A percentile compares a stretch with the other conserved stretches of the same genome.
Conservation (phyloP, 2,113 vertebrate species). For the Stegostoma tigrinum region DNA sequence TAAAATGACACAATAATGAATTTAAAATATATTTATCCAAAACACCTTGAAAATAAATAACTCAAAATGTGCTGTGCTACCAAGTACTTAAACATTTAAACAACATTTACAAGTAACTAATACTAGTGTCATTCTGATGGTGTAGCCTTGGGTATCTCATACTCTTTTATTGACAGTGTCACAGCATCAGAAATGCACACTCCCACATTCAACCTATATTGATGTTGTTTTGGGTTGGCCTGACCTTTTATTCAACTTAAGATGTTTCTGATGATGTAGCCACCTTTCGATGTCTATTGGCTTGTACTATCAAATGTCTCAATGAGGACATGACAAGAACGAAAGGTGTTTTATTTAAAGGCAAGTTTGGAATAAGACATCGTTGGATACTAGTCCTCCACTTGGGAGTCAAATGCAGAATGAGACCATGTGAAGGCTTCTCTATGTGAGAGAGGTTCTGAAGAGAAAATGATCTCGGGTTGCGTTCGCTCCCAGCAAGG, state of each 20-base stretch:
- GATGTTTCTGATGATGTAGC: background rate
- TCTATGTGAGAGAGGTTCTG: background rate
- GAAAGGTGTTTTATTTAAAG: constrained; percentile 29
- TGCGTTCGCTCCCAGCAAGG: background rate
- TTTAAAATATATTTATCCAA: constrained; percentile 10
- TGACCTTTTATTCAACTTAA: background rate
- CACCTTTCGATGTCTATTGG: background rate
- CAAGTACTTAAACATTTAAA: constrained; percentile 4
- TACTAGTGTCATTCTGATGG: background rate
- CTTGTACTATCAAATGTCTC: background rate
- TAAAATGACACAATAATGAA: background rate
- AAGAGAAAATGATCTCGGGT: background rate
- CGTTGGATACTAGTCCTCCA: constrained; percentile 1
- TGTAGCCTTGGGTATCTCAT: background rate
- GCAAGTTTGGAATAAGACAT: constrained; percentile 36
- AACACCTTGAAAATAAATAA: background rate
- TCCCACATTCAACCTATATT: background rate
- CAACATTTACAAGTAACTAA: constrained; percentile 25
- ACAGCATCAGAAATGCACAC: constrained; percentile 13
- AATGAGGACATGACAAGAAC: background rate
- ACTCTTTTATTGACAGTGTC: background rate
- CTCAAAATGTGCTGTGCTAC: background rate
- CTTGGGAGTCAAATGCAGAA: background rate
- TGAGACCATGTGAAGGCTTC: background rate
- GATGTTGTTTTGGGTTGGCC: background rate